Evolutionary conservation across 1,140 invertebrate species (phyloP), one percentile per base, ranked within the genome.

Genomic region (Venturia canescens): DNA sequence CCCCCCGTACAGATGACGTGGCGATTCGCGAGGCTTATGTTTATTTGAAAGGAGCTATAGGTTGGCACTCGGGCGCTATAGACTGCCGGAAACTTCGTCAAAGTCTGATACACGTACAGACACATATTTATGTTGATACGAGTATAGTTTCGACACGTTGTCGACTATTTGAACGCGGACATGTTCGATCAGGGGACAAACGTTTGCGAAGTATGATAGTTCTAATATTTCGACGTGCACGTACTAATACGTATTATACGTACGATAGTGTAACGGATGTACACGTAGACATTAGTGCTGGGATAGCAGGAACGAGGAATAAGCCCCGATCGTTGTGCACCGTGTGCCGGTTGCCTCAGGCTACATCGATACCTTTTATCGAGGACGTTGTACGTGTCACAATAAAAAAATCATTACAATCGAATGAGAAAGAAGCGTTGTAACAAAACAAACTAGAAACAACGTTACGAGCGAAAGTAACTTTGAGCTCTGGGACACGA

Each of bases 1-100:
- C n/a, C n/a, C n/a, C 27, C 60, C 3, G 18, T 57, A 26, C 27
- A 63, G 26, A 84, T 91, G 90, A 91, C 90, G 90, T 91, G 90
- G 90, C 90, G 60, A 63, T 90, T 81, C 85, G 38, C 11, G 79
- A 82, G 82, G 87, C 84, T 89, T 87, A 89, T 89, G 88, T 88
- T 91, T 89, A 89, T 90, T 91, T 89, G 84, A 89, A 84, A 69
- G 83, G 75, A 81, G 71, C 82, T 79, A 85, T 84, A 83, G 66
- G 79, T 80, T 70, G 50, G 76, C 67, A 53, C 26, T 60, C 71
- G 21, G 2, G 60, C 60, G 60, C 21, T 21, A 63, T 26, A 63
- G n/a, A 63, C 21, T 63, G 60, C 60, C 60, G 60, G 60, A 63
- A 63, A 63, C 60, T 63, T 63, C 60, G 23, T 53, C 16, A 53